These are phyloP conservation scores for Ceyx margarethae DNA, from an alignment of 2,113 vertebrate genomes.

Conservation along the genomic window DNA sequence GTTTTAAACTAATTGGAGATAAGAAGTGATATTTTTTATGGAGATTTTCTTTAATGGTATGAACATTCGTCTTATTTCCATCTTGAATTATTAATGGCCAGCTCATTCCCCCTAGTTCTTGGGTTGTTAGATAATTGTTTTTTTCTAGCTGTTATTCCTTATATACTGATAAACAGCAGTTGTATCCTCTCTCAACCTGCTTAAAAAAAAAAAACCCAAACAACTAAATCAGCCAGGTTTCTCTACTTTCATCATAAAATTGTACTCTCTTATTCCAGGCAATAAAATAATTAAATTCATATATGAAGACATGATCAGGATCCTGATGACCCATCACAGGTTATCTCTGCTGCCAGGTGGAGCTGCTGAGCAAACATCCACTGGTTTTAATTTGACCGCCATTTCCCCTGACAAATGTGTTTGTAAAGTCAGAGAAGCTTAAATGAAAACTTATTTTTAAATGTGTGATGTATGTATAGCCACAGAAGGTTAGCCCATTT, in stretches of 20 bases:
- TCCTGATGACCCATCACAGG: background rate
- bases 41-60: background rate
- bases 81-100: slow-evolving; percentile 36
- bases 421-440: background rate
- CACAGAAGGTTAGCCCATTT: background rate
- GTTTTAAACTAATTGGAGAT: background rate
- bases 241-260: background rate
- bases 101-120: background rate
- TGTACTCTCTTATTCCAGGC: background rate
- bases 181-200: background rate
- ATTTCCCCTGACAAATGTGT: background rate
- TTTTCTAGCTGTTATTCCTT: background rate
- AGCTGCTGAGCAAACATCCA: background rate
- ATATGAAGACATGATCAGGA: fast-evolving
- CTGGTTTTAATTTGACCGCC: fast-evolving
- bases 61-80: background rate
- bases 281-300: background rate
- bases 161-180: background rate
- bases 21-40: background rate
- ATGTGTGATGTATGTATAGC: background rate
- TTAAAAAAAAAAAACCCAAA: background rate
- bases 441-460: background rate
- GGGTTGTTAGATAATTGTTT: slow-evolving; percentile 5
- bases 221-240: background rate
- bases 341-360: background rate